phyloP scores from a whole-genome alignment of 2,113 vertebrate species.

The Anoura caudifer region DNA sequence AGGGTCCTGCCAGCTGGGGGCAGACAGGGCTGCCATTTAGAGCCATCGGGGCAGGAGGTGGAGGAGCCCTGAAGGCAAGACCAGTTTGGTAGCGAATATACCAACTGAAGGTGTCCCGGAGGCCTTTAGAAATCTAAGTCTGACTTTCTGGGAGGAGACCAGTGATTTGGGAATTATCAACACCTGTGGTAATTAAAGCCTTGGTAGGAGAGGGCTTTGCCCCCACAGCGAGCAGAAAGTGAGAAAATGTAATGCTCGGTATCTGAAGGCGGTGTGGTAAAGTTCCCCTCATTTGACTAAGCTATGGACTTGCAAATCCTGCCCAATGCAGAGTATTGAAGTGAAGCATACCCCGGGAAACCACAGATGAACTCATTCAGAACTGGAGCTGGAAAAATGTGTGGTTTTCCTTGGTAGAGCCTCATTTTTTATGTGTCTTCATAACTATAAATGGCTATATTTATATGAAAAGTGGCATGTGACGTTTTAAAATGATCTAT shows the following conservation, averaged over 20 bases:
- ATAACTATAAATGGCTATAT: constrained; percentile 30
- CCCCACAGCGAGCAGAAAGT: background rate
- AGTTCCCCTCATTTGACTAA: constrained; percentile 3
- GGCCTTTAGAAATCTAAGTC: background rate
- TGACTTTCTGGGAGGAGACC: background rate
- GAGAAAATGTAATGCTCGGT: background rate
- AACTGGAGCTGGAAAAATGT: background rate
- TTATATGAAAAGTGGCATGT: background rate
- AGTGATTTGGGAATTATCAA: background rate
- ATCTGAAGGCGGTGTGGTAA: background rate
- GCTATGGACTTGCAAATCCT: background rate
- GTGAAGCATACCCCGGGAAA: background rate
- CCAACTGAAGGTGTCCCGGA: background rate
- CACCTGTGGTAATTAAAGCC: background rate
- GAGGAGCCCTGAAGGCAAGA: background rate
- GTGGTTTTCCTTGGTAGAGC: constrained; percentile 38
- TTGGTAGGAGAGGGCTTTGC: background rate
- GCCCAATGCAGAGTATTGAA: background rate
- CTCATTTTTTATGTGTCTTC: constrained; percentile 36
- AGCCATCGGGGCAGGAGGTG: background rate
- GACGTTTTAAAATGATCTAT: background rate
- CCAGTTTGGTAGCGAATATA: background rate
- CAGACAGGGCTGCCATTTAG: background rate
- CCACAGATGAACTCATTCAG: background rate
- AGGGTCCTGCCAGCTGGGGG: background rate